Evolutionary conservation across 2,888 invertebrate species (phyloP), one percentile per base, ranked within the genome.

Genomic region (Hydrotaea cyrtoneurina): DNA sequence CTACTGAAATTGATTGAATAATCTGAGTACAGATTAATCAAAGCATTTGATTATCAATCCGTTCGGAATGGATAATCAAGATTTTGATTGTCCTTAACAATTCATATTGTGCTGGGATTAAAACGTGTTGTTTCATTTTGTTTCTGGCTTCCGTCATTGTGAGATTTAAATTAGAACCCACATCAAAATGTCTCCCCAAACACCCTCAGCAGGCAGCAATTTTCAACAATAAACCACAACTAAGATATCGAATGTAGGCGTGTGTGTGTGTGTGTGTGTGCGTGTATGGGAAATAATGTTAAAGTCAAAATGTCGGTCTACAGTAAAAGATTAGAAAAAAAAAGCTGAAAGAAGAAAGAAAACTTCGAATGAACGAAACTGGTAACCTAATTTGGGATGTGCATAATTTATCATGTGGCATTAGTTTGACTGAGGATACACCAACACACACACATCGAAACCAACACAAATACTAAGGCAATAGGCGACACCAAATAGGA

Each of bases 331-430:
- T 73, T 77, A 64, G 39, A 36, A 62, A 39, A 21, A 43, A 17
- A 19, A 15, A n/a, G n/a, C 11, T 17, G 19, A 8, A 31, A 46
- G 21, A 64, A 66, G 26, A 64, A 72, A 13, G 31, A 13, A 55
- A 26, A 23, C 13, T 21, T 8, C 26, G 46, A 43, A 64, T 19
- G 46, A 43, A 66, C 76, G 64, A 79, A 79, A 72, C 59, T 72
- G 62, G 73, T 74, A 74, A 80, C 69, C 71, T 74, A 78, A 78
- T 80, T 80, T 74, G 74, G 74, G 77, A 82, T 84, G 55, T 80
- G 83, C 83, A 85, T 85, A 86, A 86, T 86, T 86, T 86, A 86
- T 85, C 83, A 86, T 85, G 83, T 72, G 83, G 83, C 71, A 78
- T 86, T 86, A 86, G 85, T 83, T 66, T 69, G 73, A 83, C 66